Evolutionary conservation across 2,888 invertebrate species (phyloP), one percentile per base, ranked within the genome.

Genomic region (Drosophila lacicola): DNA sequence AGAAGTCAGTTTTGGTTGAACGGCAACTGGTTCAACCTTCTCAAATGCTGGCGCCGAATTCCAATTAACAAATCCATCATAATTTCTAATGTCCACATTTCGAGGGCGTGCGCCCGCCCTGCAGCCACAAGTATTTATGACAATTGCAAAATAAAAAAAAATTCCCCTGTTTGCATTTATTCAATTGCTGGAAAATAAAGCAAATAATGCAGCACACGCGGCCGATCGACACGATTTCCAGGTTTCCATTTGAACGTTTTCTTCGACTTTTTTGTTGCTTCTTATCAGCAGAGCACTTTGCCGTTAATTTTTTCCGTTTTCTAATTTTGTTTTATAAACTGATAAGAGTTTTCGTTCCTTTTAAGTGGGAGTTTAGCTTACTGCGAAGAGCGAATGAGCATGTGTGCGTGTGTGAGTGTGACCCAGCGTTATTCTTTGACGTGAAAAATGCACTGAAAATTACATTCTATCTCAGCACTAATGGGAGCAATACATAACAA

Each of bases 51-150:
- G 77, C 73, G 71, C 68, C 75, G 77, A 78, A 80, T 74, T 72
- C 49, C 82, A 89, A 90, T 90, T 90, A 89, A 80, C 90, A 78
- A 79, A 78, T 83, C 78, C 72, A 81, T 90, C 83, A 85, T 90
- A 90, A 90, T 90, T 90, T 82, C 71, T 77, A 87, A 66, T 67
- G 70, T 61, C 72, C 70, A 87, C 81, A 83, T 41, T 37, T 51
- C 64, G 65, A 65, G 56, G 80, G 66, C 61, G 57, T 49, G 33
- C 50, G 65, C 70, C 56, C 39, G 65, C 65, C 56, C 45, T 44
- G 63, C 51, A 61, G 65, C 62, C 49, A 58, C 46, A 63, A 53
- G 41, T 58, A 67, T 63, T 73, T 80, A 60, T 67, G 75, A 60
- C 70, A 84, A 14, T 46, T 36, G 41, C 25, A 11, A 39, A 42